Conservation (phyloP, 1,140 invertebrate genomes). For the Bombus turneri region DNA sequence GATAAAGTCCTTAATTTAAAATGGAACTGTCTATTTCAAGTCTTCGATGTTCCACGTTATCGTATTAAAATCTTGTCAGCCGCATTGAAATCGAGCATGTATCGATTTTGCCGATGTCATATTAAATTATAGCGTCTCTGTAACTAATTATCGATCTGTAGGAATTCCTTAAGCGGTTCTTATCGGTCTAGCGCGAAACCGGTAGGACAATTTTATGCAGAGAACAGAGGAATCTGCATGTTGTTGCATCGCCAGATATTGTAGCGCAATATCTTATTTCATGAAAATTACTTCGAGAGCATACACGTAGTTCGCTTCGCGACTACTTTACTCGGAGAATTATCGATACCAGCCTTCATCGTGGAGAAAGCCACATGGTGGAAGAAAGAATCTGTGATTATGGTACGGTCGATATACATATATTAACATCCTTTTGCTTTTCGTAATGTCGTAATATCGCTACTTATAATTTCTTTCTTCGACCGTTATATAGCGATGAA, state of each 20-base stretch:
- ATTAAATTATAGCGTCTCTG: neutral
- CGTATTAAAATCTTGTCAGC: neutral
- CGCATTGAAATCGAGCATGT: neutral
- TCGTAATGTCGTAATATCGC: neutral
- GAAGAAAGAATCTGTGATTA: neutral
- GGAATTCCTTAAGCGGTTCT: neutral
- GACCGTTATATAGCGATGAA: neutral
- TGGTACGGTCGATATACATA: neutral
- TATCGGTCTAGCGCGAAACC: constrained; percentile 4
- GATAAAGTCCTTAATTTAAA: too few relatives aligned
- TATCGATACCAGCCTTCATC: neutral
- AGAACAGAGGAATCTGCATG: neutral
- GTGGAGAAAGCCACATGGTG: neutral
- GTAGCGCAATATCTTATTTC: neutral
- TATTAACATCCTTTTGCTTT: neutral
- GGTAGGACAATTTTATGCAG: constrained; percentile 8
- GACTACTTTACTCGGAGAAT: neutral
- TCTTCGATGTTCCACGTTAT: neutral
- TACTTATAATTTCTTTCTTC: neutral
- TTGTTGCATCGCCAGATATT: neutral
- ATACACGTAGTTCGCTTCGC: neutral
- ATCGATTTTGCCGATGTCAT: neutral
- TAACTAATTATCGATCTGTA: neutral
- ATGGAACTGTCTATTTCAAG: neutral
- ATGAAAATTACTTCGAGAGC: constrained; percentile 1